phyloP scores from a whole-genome alignment of 2,888 invertebrate genomes.

The Apamea crenata region DNA sequence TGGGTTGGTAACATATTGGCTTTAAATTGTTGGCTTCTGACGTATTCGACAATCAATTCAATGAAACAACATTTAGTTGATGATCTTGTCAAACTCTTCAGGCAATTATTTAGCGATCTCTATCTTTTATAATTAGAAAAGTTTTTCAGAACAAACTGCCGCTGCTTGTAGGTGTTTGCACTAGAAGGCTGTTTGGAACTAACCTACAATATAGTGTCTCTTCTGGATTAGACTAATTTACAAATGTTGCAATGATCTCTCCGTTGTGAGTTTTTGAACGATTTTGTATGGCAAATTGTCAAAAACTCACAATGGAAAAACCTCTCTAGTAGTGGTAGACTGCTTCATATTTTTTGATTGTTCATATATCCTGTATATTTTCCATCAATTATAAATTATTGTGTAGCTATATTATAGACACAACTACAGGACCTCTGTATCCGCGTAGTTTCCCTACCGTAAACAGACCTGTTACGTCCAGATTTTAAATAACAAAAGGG shows the following conservation, averaged over 20 bases:
- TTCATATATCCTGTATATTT: constrained; percentile 10
- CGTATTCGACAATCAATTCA: not conserved
- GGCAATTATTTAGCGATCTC: not conserved
- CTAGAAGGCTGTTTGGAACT: not conserved
- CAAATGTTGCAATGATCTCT: not conserved
- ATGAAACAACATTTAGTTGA: not conserved
- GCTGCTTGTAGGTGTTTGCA: constrained; percentile 1
- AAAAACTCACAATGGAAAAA: not conserved
- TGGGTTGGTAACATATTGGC: not conserved
- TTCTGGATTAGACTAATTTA: not conserved
- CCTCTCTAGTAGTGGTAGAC: not conserved
- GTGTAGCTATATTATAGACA: constrained; percentile 6
- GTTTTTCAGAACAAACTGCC: not conserved
- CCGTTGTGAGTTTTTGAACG: not conserved
- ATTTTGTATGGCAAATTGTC: not conserved
- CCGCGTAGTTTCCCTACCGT: not conserved
- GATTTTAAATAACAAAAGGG: constrained; percentile 7
- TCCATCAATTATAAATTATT: not conserved
- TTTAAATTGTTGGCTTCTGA: constrained; percentile 8
- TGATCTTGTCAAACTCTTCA: not conserved
- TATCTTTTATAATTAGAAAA: not conserved
- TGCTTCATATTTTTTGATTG: constrained; percentile 6
- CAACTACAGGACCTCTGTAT: not conserved
- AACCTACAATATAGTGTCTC: not conserved
- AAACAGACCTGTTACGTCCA: not conserved